Percentiles rank a stretch among this genome's conserved stretches.
Conservation (phyloP, 2,797 vertebrate species). For the Galago senegalensis region DNA sequence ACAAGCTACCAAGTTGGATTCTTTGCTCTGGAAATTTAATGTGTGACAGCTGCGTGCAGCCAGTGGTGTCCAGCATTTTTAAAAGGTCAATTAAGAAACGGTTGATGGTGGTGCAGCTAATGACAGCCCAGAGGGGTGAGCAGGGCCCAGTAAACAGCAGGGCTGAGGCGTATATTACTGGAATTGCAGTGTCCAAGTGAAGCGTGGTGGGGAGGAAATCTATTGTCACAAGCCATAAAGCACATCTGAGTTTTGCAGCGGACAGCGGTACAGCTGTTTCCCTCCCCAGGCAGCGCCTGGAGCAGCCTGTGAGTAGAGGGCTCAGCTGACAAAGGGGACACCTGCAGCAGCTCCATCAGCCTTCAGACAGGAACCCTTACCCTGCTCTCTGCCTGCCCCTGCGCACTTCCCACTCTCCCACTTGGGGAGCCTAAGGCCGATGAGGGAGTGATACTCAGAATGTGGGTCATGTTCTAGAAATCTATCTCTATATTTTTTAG, state of each 20-base stretch:
- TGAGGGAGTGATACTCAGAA: neutral
- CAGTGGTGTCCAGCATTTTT: constrained; percentile 81
- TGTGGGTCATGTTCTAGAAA: constrained; percentile 69
- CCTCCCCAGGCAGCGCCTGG: neutral
- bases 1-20: constrained; percentile 13
- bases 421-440: constrained; percentile 33
- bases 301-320: neutral
- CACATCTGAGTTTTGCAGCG: constrained; percentile 58
- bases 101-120: constrained; percentile 62
- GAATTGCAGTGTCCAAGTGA: constrained; percentile 61
- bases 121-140: constrained; percentile 76
- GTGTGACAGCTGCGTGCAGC: constrained; percentile 71
- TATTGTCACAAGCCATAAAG: constrained; percentile 80
- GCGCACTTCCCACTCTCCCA: neutral
- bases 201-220: constrained; percentile 66
- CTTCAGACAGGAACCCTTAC: constrained; percentile 4
- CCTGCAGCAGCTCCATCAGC: neutral
- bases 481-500: neutral
- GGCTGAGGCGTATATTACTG: constrained; percentile 54
- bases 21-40: constrained; percentile 64
- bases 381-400: neutral
- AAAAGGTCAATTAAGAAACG: constrained; percentile 83
- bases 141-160: constrained; percentile 61
- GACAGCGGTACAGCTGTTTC: constrained; percentile 52
- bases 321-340: constrained; percentile 21